A percentile compares a stretch with the other conserved stretches of the same genome.
phyloP scores from a whole-genome alignment of 2,113 vertebrate genomes.

The Pachyramphus minor region DNA sequence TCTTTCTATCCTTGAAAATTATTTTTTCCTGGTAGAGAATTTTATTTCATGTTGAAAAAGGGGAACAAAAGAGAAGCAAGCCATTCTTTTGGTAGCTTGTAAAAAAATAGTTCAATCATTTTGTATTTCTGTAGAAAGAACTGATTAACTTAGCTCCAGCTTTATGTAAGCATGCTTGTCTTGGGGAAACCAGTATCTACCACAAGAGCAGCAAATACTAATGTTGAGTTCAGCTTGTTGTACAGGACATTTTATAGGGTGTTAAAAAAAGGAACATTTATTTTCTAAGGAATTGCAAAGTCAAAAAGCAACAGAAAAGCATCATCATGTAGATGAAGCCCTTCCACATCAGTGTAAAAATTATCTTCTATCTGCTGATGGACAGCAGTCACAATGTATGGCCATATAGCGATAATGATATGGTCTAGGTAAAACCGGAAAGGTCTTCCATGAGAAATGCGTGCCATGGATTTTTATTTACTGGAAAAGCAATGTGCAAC shows the following conservation, averaged over 20 bases:
- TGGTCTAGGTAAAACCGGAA: not conserved
- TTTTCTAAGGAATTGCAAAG: not conserved
- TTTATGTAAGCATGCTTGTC: not conserved
- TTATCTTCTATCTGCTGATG: not conserved
- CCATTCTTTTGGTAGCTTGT: not conserved
- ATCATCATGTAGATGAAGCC: not conserved
- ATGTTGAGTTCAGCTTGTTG: not conserved
- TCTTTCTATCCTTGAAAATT: not conserved
- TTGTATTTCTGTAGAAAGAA: not conserved
- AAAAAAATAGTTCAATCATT: not conserved
- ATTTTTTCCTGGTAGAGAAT: not conserved
- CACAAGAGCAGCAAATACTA: not conserved
- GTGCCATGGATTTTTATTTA: not conserved
- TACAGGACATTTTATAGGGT: not conserved
- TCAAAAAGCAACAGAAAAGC: not conserved
- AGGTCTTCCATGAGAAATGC: not conserved
- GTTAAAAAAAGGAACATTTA: not conserved
- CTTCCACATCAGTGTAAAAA: not conserved
- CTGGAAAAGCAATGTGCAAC: not conserved
- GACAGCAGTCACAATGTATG: not conserved
- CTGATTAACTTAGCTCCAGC: not conserved
- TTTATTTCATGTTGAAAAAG: not conserved
- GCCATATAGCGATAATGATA: not conserved
- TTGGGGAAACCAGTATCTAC: not conserved
- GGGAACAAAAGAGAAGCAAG: not conserved